A percentile compares a stretch with the other conserved stretches of the same genome.
phyloP scores from a whole-genome alignment of 2,113 vertebrate species.

The Pollachius pollachius region DNA sequence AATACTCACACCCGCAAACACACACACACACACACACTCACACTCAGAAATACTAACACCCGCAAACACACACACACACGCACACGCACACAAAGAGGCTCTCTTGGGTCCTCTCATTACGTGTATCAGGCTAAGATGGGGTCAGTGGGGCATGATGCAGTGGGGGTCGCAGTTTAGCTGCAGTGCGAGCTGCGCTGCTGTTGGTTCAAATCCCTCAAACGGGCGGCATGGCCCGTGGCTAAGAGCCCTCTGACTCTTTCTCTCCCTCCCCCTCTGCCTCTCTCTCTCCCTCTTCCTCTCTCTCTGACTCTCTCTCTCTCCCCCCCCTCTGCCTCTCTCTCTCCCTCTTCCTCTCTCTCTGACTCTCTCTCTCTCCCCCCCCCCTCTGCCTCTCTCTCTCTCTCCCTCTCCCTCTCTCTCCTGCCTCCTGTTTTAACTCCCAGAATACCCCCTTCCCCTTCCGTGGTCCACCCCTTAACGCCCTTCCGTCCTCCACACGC shows the following conservation, averaged over 20 bases:
- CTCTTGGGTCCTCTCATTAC: no score
- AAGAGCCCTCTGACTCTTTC: background rate
- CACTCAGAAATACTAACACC: background rate
- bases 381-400: no score
- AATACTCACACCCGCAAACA: background rate
- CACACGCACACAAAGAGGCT: background rate
- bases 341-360: background rate
- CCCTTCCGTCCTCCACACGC: no score
- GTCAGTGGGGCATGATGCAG: constrained; percentile 44
- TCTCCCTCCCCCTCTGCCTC: background rate
- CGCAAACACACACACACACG: background rate
- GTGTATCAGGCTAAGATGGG: constrained; percentile 12
- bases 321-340: no score
- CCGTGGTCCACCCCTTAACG: no score
- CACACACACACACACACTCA: constrained; percentile 13
- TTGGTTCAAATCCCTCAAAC: constrained; percentile 4
- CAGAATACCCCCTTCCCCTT: background rate
- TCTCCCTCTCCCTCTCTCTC: background rate
- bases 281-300: background rate
- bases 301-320: no score
- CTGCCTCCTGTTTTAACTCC: constrained; percentile 7
- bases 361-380: background rate
- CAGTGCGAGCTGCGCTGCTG: constrained; percentile 7
- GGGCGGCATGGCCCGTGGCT: constrained; percentile 9
- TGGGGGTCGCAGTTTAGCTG: constrained; percentile 12